Evolutionary conservation across 1,140 invertebrate genomes (phyloP).

Genomic region (Cardiocondyla obscurior): DNA sequence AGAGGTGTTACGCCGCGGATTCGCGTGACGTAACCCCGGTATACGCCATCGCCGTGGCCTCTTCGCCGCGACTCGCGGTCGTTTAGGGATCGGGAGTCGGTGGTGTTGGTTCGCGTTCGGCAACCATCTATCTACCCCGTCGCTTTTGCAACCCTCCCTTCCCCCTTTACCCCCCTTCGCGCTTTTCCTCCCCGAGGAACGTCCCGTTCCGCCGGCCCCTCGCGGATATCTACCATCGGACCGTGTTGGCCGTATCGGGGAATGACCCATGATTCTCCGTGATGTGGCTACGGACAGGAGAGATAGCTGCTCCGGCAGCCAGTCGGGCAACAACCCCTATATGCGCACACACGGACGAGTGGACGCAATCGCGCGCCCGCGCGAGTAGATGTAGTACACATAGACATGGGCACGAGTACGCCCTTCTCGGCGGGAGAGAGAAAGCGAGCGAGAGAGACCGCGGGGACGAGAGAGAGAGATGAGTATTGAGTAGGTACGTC

Average conservation of each 20-base stretch:
- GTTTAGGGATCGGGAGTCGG: conserved; percentile 56
- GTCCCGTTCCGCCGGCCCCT: conserved; percentile 18
- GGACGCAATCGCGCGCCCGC: neutral
- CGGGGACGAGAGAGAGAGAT: conserved; percentile 26
- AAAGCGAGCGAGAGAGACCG: conserved; percentile 51
- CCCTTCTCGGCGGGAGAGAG: conserved; percentile 62
- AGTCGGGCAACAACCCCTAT: conserved; percentile 68
- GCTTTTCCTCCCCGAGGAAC: too few species aligned
- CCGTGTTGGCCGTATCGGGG: conserved; percentile 59
- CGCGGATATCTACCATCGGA: conserved; percentile 20
- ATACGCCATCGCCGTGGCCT: conserved; percentile 59
- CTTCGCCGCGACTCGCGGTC: conserved; percentile 58
- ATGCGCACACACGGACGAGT: conserved; percentile 24
- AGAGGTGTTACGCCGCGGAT: conserved; percentile 59
- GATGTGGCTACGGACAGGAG: conserved; percentile 68
- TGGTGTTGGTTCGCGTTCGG: conserved; percentile 60
- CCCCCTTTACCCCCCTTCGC: neutral
- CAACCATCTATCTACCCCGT: conserved; percentile 32
- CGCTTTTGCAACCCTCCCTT: too few species aligned
- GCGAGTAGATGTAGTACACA: conserved; percentile 26
- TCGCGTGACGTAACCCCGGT: conserved; percentile 61
- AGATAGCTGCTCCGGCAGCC: conserved; percentile 66
- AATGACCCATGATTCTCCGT: conserved; percentile 71
- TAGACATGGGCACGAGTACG: conserved; percentile 50
- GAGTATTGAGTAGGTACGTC: conserved; percentile 66